These are phyloP conservation scores for Zaprionus lachaisei DNA, from an alignment of 1,140 invertebrate species.

Conservation along the genomic window DNA sequence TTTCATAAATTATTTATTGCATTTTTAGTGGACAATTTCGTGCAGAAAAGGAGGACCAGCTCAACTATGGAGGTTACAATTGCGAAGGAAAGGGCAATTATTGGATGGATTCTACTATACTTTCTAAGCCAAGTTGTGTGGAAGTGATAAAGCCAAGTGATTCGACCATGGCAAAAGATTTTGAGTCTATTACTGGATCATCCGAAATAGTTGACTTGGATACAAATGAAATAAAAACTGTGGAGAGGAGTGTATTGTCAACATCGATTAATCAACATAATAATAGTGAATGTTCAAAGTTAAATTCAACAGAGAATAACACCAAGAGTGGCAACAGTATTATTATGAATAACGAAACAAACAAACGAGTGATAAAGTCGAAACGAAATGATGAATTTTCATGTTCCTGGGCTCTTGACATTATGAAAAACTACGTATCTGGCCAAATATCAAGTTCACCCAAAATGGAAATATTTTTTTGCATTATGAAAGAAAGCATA, in stretches of 20 bases:
- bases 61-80: constrained; percentile 46
- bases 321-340: constrained; percentile 45
- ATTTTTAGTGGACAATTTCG: constrained; percentile 38
- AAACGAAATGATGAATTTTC: constrained; percentile 90
- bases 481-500: constrained; percentile 95
- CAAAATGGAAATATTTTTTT: constrained; percentile 98
- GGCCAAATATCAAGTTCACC: constrained; percentile 96
- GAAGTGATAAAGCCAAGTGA: constrained; percentile 65
- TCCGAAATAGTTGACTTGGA: constrained; percentile 87
- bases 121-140: constrained; percentile 70
- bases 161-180: constrained; percentile 58
- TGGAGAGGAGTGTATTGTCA: constrained; percentile 84
- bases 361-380: constrained; percentile 63
- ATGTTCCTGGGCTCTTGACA: constrained; percentile 93
- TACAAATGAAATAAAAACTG: constrained; percentile 87
- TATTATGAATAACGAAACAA: constrained; percentile 51
- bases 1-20: neutral
- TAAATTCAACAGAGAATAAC: constrained; percentile 37
- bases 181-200: constrained; percentile 71
- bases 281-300: constrained; percentile 21
- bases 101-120: constrained; percentile 70
- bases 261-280: constrained; percentile 45
- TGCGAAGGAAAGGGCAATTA: constrained; percentile 62
- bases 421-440: constrained; percentile 94
- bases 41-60: constrained; percentile 61